phyloP scores from a whole-genome alignment of 2,888 invertebrate species.

The Theretra japonica region DNA sequence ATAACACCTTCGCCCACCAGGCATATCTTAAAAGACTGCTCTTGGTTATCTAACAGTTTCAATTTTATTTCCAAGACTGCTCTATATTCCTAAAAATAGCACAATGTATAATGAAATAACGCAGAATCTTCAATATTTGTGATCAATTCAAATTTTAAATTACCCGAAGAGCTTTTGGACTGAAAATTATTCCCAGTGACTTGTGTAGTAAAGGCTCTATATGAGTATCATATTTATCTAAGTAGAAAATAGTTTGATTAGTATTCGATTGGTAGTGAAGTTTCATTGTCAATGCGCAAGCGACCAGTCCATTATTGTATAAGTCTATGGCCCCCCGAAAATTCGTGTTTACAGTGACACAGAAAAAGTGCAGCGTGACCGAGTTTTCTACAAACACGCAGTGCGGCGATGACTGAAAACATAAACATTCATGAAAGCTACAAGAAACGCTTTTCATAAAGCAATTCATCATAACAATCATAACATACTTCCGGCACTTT shows the following conservation, averaged over 20 bases:
- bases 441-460: slow-evolving; percentile 23
- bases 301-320: slow-evolving; percentile 77
- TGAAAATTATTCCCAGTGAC: slow-evolving; percentile 70
- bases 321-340: slow-evolving; percentile 67
- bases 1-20: slow-evolving; percentile 77
- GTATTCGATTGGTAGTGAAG: slow-evolving; percentile 70
- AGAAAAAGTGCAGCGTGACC: slow-evolving; percentile 73
- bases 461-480: slow-evolving; percentile 6
- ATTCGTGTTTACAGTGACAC: slow-evolving; percentile 68
- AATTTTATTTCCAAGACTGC: slow-evolving; percentile 75
- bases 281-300: slow-evolving; percentile 69
- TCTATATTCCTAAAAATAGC: slow-evolving; percentile 68
- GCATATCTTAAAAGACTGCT: slow-evolving; percentile 73
- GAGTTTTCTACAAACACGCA: slow-evolving; percentile 78
- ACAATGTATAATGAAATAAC: not conserved
- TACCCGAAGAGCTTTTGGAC: slow-evolving; percentile 71
- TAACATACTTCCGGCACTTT: slow-evolving; percentile 72
- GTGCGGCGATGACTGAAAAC: slow-evolving; percentile 73
- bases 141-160: not conserved
- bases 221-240: slow-evolving; percentile 73
- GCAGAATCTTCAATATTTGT: not conserved
- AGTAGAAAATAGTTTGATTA: slow-evolving; percentile 63
- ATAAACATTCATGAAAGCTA: slow-evolving; percentile 25
- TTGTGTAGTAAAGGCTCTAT: slow-evolving; percentile 77
- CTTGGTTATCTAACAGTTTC: slow-evolving; percentile 70